Percentiles rank a stretch among this genome's conserved stretches.
Evolutionary conservation across 2,888 invertebrate genomes (phyloP).

Genomic region (Rotaria macrura): DNA sequence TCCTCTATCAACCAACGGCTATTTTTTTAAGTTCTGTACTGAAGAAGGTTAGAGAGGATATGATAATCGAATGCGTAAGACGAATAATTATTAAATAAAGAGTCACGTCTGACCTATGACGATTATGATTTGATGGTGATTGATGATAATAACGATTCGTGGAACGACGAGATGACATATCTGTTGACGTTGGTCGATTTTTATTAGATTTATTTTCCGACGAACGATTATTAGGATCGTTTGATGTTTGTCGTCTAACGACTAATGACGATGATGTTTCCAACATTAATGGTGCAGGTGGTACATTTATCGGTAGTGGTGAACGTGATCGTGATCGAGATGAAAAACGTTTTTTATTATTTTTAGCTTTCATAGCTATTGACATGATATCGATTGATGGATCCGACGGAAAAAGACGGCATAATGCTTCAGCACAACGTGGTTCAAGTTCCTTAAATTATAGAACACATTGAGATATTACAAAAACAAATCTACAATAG

Average conservation of each 20-base stretch:
- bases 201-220: not conserved
- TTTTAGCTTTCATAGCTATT: not conserved
- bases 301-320: not conserved
- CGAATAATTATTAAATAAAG: not conserved
- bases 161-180: not conserved
- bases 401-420: constrained; percentile 62
- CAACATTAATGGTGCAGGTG: not conserved
- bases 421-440: constrained; percentile 81
- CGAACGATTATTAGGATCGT: not conserved
- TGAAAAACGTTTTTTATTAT: not conserved
- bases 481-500: not conserved
- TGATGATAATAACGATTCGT: not conserved
- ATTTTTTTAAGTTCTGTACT: not conserved
- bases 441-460: constrained; percentile 78
- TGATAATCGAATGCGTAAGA: not conserved
- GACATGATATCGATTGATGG: not conserved
- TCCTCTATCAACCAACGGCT: not conserved
- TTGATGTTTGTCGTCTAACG: not conserved
- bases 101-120: constrained; percentile 13
- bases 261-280: not conserved
- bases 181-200: not conserved
- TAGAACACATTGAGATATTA: not conserved
- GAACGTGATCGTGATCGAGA: not conserved
- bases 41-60: not conserved
- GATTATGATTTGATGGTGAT: not conserved